Conservation (phyloP, 2,797 vertebrate species). For the Melanotaenia nigrans region DNA sequence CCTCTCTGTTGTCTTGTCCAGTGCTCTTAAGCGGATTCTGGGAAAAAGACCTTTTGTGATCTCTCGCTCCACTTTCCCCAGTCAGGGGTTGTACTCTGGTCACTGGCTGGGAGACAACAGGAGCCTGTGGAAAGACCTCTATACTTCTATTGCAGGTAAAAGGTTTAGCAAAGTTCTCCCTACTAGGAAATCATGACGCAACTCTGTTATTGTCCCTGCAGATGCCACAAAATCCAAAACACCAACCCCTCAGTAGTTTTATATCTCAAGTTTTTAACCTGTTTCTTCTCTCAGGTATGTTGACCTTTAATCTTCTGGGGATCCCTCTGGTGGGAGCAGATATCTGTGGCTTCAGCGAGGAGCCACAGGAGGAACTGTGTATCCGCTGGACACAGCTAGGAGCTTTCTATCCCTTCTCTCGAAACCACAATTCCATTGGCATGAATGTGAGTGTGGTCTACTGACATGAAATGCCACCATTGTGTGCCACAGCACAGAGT, state of each 20-base stretch:
- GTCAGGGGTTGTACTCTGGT: conserved; percentile 89
- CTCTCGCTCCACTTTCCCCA: conserved; percentile 91
- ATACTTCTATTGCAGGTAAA: conserved; percentile 88
- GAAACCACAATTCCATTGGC: conserved; percentile 87
- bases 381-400: conserved; percentile 91
- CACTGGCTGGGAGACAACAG: conserved; percentile 93
- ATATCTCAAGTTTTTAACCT: neutral
- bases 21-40: conserved; percentile 84
- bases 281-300: conserved; percentile 78
- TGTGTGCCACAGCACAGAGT: neutral
- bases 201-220: neutral
- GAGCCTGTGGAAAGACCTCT: conserved; percentile 90
- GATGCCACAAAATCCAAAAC: neutral
- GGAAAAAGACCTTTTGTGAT: conserved; percentile 88
- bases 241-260: neutral
- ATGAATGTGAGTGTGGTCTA: conserved; percentile 71
- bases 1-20: conserved; percentile 49
- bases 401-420: conserved; percentile 89
- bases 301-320: conserved; percentile 91
- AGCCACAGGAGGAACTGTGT: conserved; percentile 88
- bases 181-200: neutral
- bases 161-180: neutral
- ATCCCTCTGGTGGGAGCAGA: conserved; percentile 89
- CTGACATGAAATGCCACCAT: neutral
- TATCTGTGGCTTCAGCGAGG: conserved; percentile 87